These are phyloP conservation scores for Stomatorhinus walkeri DNA, from an alignment of 2,797 vertebrate species.

Conservation along the genomic window DNA sequence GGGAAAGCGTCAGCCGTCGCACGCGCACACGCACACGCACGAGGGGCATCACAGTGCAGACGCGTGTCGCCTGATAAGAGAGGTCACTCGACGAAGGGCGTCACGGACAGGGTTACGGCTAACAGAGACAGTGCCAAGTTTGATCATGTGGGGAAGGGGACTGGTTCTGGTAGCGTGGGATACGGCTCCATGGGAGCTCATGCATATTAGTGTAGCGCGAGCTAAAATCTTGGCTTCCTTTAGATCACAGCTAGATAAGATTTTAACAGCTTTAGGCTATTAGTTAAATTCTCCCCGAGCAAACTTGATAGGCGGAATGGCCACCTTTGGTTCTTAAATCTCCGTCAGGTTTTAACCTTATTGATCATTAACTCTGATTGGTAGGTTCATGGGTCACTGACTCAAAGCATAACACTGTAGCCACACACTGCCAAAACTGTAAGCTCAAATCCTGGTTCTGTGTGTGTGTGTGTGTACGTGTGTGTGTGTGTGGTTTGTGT, in stretches of 20 bases:
- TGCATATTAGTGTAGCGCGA: neutral
- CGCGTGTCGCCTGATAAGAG: neutral
- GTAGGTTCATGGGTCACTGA: neutral
- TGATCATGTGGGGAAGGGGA: neutral
- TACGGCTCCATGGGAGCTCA: neutral
- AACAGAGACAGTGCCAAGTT: neutral
- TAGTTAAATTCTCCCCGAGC: neutral
- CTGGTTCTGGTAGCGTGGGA: neutral
- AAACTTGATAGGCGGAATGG: neutral
- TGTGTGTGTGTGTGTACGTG: neutral
- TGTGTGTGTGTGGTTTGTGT: neutral
- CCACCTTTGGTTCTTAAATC: neutral
- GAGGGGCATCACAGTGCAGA: neutral
- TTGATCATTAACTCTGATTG: neutral
- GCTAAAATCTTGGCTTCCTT: neutral
- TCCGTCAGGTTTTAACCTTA: neutral
- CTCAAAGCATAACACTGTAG: neutral
- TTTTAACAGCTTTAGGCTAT: neutral
- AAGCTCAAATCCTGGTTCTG: neutral
- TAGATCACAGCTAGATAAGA: neutral
- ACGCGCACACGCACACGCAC: neutral
- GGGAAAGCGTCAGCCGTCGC: neutral
- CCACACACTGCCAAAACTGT: neutral
- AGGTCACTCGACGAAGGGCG: neutral
- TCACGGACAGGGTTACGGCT: neutral